Base-by-base conservation (phyloP, 2,113 vertebrate genomes). In the Psilopsiagon aurifrons region DNA sequence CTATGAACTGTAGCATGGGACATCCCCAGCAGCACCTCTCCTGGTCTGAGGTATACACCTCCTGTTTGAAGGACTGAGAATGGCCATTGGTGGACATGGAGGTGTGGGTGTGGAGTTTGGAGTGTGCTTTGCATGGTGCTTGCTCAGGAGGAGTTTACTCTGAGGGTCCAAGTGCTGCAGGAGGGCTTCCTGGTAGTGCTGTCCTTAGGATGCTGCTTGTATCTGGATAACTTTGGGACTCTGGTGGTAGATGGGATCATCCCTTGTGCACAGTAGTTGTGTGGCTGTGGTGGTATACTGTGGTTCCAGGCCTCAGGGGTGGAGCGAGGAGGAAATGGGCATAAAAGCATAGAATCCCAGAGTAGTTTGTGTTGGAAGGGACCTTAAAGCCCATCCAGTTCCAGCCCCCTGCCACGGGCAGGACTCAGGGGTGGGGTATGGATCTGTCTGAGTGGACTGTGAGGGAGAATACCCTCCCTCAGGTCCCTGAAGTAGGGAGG, bases 191-290 rank as follows among this genome's bases (percentile, higher is more conserved):
- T 2, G 2, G 55, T 24, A 29, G 31, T 54, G 37, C 13, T 27
- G 35, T 41, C 14, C 22, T 44, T 37, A 14, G 19, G 2, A 3
- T 4, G 2, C 22, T 8, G 49, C 23, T 55, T 1, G 0, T 47
- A 12, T 29, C 35, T 0, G 0, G 2, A 5, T 28, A 19, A 28
- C 17, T 23, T 28, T 20, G 20, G 17, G 31, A 11, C 20, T 73
- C 37, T 22, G 31, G 2, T 20, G 33, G 47, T 52, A 35, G 25
- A 47, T 52, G 46, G 37, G 17, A 54, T 37, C 3, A 4, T 27
- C 47, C 59, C 8, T 22, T 0, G 4, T 17, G 28, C 13, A n/a
- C 28, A 2, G 1, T 28, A 47, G 43, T 23, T 0, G 3, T 9
- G 44, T 43, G 46, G 44, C 24, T 0, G 2, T 0, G 1, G 25